Evolutionary conservation across 2,888 invertebrate species (phyloP), one percentile per base, ranked within the genome.

Genomic region (Drosophila kanekoi): DNA sequence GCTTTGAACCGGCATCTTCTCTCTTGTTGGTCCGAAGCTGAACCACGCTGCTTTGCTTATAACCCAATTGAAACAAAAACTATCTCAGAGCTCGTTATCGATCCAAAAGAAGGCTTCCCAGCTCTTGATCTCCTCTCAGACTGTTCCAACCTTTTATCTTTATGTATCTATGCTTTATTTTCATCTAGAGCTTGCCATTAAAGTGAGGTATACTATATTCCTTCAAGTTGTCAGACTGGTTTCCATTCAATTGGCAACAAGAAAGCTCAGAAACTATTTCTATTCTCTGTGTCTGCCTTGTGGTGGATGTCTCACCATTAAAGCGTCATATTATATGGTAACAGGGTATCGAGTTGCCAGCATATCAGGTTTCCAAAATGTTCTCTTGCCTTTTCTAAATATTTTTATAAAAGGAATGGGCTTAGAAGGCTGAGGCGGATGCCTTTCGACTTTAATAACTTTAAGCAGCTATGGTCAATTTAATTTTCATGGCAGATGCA

Each of bases 401-500:
- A 61, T 75, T 72, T 57, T 75, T 48, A 58, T 48, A 41, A 48
- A 40, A 35, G 3, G 20, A 20, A 58, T 54, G 72, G 43, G 20
- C 18, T 35, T 43, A 35, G 35, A 49, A 51, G n/a, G n/a, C 23
- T 35, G 38, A 57, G 49, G 48, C 53, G 44, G 56, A 59, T 62
- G 58, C 59, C 71, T 53, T 79, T 79, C 56, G 72, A 53, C 87
- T 87, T 81, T 84, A 89, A 82, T 79, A 82, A 83, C 80, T 81
- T 90, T 76, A 89, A 89, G 85, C 81, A 88, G 79, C 86, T 81
- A 87, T 84, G 91, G 90, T 90, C 90, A 90, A 90, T 90, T 91
- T 90, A 90, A 89, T 90, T 90, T 89, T 80, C 82, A 85, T 89
- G 89, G 72, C 86, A 75, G 79, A 41, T 63, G 65, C 71, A 70